Base-by-base conservation (phyloP, 2,113 vertebrate species). In the Sorex araneus region DNA sequence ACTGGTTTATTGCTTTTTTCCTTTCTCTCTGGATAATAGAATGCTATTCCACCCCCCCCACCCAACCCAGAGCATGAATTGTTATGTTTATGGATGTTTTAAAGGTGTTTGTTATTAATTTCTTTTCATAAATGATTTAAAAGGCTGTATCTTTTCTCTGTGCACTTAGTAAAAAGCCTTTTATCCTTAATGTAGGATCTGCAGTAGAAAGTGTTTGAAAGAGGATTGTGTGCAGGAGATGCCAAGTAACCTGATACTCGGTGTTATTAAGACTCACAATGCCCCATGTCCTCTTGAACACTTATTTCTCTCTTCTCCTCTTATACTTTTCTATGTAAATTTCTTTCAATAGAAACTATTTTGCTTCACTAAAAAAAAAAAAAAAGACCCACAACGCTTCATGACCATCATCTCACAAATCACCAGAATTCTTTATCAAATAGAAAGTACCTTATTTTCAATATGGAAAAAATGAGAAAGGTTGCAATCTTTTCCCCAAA, bases 91-190 rank as follows among this genome's bases (percentile, higher is more conserved):
- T 83, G 50, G 47, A 71, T 73, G 21, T 67, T 92, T 91, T n/a
- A 10, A 79, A 94, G 84, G 74, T 91, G 70, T 76, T 92, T 81
- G 45, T 83, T 95, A 94, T 95, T 90, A 93, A 91, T 95, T 93
- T 27, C 27, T 93, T 87, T 80, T 66, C 76, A 34, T 82, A 54
- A 95, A 86, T 90, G 32, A 93, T 86, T 90, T 40, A 88, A 91
- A 89, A 23, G 45, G 4, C 34, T 80, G n/a, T 18, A 30, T 95
- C 7, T 91, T 23, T 93, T 90, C 79, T 76, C 50, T 27, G 12
- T 47, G 43, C 75, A 88, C 75, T 86, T 71, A 92, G 70, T 94
- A 92, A 85, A 90, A 87, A 94, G 92, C 78, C 87, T 87, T 87
- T 93, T 71, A 70, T 92, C 67, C 57, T 85, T 90, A 85, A 82